Evolutionary conservation across 1,140 invertebrate genomes (phyloP).

Genomic region (Microplitis demolitor): DNA sequence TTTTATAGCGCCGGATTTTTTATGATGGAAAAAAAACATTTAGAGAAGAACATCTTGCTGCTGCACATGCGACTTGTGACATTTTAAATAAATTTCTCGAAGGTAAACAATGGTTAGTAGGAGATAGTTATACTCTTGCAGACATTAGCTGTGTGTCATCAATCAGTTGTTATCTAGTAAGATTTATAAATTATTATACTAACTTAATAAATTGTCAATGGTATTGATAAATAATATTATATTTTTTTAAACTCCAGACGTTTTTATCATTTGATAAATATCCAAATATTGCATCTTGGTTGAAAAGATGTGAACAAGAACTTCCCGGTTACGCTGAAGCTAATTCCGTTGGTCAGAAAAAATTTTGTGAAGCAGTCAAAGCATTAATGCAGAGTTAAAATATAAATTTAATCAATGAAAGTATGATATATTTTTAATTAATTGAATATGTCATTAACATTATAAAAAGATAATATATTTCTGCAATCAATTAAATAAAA

Average conservation of each 20-base stretch:
- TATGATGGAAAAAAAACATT: no score
- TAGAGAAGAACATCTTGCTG: conserved; percentile 36
- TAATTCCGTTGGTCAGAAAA: not conserved
- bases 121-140: conserved; percentile 11
- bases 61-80: conserved; percentile 60
- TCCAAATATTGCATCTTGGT: conserved; percentile 11
- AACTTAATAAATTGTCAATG: not conserved
- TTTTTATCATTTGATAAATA: conserved; percentile 9
- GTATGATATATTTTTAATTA: no score
- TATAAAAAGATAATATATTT: no score
- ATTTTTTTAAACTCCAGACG: not conserved
- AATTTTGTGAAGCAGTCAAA: not conserved
- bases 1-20: no score
- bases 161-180: not conserved
- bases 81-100: conserved; percentile 17
- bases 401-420: no score
- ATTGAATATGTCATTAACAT: no score
- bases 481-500: no score
- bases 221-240: no score
- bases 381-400: conserved; percentile 60
- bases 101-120: conserved; percentile 12
- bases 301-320: conserved; percentile 2
- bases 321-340: conserved; percentile 9
- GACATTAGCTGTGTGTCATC: conserved; percentile 13
- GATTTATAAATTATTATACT: not conserved